A percentile compares a stretch with the other conserved stretches of the same genome.
Conservation (phyloP, 1,140 invertebrate genomes). For the Euura lappo region DNA sequence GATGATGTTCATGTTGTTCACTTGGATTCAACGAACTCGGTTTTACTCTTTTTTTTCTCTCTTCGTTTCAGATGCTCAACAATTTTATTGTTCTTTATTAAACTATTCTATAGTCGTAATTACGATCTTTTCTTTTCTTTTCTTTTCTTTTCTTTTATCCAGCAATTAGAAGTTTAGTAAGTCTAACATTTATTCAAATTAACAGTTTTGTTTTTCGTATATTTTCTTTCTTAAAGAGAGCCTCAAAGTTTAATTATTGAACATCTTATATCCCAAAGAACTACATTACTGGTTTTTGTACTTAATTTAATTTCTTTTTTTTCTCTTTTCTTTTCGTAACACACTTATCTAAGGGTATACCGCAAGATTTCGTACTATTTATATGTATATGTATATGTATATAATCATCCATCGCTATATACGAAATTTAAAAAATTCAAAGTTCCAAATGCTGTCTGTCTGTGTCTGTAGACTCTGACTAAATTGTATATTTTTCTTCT, state of each 20-base stretch:
- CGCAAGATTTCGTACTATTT: background rate
- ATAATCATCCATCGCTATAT: background rate
- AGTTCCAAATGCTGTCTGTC: background rate
- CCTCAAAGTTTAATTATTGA: background rate
- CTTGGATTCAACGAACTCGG: slow-evolving; percentile 22
- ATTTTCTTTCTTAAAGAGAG: background rate
- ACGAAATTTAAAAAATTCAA: background rate
- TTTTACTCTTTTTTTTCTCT: slow-evolving; percentile 29
- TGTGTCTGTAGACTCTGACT: background rate
- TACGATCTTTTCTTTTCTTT: slow-evolving; percentile 13
- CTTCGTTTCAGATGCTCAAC: slow-evolving; percentile 20
- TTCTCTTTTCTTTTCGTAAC: background rate
- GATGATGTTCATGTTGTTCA: too few relatives aligned
- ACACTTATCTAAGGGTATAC: background rate
- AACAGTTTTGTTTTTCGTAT: background rate
- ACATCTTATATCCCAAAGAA: background rate
- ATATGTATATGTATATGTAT: background rate
- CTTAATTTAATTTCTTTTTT: background rate
- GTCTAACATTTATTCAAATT: slow-evolving; percentile 8
- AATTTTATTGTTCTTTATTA: background rate
- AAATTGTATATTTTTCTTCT: too few relatives aligned
- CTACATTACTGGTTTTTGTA: slow-evolving; percentile 4
- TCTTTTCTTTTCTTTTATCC: slow-evolving; percentile 17
- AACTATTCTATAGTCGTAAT: background rate
- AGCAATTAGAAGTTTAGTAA: background rate